These are phyloP conservation scores for Physella acuta DNA, from an alignment of 1,140 invertebrate species.

Conservation along the genomic window DNA sequence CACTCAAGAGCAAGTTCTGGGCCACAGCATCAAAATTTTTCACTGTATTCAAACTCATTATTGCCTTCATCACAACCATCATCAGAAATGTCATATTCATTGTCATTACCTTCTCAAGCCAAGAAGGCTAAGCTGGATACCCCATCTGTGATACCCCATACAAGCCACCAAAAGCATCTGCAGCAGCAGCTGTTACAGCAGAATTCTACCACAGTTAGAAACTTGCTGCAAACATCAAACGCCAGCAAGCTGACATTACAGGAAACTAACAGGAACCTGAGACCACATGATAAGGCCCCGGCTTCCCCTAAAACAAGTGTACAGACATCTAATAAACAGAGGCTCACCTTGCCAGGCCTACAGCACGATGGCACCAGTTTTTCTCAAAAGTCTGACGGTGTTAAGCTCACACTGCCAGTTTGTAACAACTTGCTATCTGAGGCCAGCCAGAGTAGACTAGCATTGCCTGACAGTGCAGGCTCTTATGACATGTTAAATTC, in stretches of 20 bases:
- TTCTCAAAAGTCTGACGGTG: not conserved
- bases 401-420: not conserved
- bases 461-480: not conserved
- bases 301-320: slow-evolving; percentile 1
- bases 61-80: slow-evolving; percentile 8
- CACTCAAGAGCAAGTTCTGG: not conserved
- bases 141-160: not conserved
- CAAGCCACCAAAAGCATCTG: not conserved
- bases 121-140: slow-evolving; percentile 20
- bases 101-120: slow-evolving; percentile 13
- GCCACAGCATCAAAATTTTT: not conserved
- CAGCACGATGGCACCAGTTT: too few relatives aligned
- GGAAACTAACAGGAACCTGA: not conserved
- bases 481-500: not conserved
- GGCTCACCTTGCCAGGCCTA: not conserved
- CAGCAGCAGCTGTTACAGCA: not conserved
- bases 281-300: not conserved
- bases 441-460: not conserved
- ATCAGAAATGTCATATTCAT: slow-evolving; percentile 5
- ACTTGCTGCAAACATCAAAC: not conserved
- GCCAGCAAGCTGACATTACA: slow-evolving; percentile 1
- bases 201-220: not conserved
- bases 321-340: not conserved
- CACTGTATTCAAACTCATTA: not conserved
- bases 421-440: not conserved